These are phyloP conservation scores for Drosophila yakuba DNA, from an alignment of 1,140 invertebrate species.

Conservation along the genomic window DNA sequence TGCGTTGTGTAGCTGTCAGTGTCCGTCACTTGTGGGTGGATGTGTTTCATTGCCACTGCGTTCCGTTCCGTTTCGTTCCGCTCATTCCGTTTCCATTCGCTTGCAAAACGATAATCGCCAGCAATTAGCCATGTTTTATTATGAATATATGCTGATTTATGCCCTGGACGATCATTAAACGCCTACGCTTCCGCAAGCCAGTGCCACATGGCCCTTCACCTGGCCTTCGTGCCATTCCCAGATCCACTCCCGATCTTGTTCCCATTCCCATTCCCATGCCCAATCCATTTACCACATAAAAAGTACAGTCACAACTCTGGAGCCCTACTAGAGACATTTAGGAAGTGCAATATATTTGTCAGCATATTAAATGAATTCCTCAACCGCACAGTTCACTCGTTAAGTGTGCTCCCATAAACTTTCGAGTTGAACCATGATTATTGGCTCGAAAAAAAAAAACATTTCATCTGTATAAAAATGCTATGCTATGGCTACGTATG, in stretches of 20 bases:
- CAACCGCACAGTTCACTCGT: not conserved
- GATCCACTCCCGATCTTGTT: slow-evolving; percentile 1
- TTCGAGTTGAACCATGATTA: not conserved
- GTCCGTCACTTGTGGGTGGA: slow-evolving; percentile 9
- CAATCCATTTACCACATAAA: not conserved
- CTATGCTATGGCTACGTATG: not conserved
- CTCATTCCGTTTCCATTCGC: not conserved
- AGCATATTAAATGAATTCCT: not conserved
- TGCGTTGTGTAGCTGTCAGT: not conserved
- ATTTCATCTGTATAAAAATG: slow-evolving; percentile 1
- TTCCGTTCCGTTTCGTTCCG: slow-evolving; percentile 23
- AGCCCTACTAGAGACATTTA: not conserved
- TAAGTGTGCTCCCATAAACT: slow-evolving; percentile 1
- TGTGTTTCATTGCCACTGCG: slow-evolving; percentile 25
- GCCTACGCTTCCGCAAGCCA: slow-evolving; percentile 58
- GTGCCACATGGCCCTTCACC: slow-evolving; percentile 38
- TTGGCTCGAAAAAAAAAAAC: not conserved
- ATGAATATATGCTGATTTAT: slow-evolving; percentile 44
- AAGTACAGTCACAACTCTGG: slow-evolving; percentile 15
- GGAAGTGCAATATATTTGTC: not conserved
- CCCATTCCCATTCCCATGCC: not conserved
- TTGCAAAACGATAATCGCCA: slow-evolving; percentile 5
- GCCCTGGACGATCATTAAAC: slow-evolving; percentile 35
- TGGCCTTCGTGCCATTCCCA: slow-evolving; percentile 38
- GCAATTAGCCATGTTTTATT: slow-evolving; percentile 28